Evolutionary conservation across 2,888 invertebrate genomes (phyloP).

Genomic region (Chrysomela aeneicollis): DNA sequence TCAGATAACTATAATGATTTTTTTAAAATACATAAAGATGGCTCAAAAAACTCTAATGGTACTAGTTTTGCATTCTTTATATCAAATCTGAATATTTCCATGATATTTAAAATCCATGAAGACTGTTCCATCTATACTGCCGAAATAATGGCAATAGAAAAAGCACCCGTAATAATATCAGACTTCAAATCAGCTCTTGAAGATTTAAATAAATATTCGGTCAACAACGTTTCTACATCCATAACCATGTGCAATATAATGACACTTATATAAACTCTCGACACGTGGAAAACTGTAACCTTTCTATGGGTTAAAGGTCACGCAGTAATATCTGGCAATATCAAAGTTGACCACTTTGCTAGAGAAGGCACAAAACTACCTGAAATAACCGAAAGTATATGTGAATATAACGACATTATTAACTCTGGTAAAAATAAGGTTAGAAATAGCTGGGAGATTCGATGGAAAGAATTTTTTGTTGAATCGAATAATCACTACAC

Average conservation of each 20-base stretch:
- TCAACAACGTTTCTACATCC: conserved; percentile 2
- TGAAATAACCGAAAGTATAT: background rate
- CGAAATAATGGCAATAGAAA: conserved; percentile 9
- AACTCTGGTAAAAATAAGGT: background rate
- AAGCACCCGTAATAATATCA: background rate
- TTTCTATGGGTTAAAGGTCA: conserved; percentile 6
- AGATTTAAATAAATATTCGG: background rate
- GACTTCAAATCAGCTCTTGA: background rate
- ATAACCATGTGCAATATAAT: background rate
- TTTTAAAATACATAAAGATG: conserved; percentile 2
- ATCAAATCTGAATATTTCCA: background rate
- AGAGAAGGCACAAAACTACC: background rate
- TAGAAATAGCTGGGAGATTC: background rate
- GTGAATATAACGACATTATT: background rate
- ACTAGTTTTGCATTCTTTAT: background rate
- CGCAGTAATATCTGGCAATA: background rate
- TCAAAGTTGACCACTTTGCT: conserved; percentile 6
- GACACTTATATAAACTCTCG: background rate
- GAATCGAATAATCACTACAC: conserved; percentile 1
- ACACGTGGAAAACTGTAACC: background rate
- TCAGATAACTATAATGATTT: background rate
- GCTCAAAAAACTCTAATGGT: conserved; percentile 7
- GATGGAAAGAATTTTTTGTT: background rate
- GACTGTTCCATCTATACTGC: conserved; percentile 7
- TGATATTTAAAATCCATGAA: conserved; percentile 1